These are phyloP conservation scores for Heliconius cydno DNA, from an alignment of 2,888 invertebrate species.

Conservation along the genomic window DNA sequence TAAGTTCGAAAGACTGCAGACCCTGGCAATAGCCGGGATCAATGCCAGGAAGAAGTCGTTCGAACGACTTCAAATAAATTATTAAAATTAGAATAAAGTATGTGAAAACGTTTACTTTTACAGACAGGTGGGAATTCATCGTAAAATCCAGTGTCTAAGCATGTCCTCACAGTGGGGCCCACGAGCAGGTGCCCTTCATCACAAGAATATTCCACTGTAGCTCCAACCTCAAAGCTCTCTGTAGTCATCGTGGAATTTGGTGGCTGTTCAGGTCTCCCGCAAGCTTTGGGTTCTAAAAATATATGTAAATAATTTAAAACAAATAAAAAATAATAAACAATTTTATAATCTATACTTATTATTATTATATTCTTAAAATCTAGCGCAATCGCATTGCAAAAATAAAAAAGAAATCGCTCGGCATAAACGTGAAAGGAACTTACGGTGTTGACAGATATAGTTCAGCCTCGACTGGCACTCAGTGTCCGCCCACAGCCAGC, in stretches of 20 bases:
- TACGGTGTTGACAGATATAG: slow-evolving; percentile 97
- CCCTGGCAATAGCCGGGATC: no score
- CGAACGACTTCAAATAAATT: neutral
- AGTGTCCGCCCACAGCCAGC: slow-evolving; percentile 97
- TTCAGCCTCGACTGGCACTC: slow-evolving; percentile 92
- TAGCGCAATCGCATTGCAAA: slow-evolving; percentile 40
- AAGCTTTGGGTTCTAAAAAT: slow-evolving; percentile 91
- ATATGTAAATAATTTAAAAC: neutral
- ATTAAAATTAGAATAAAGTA: neutral
- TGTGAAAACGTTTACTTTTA: slow-evolving; percentile 87
- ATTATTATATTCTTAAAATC: neutral
- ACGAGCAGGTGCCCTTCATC: slow-evolving; percentile 94
- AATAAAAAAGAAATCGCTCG: slow-evolving; percentile 28
- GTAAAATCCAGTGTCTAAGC: slow-evolving; percentile 95
- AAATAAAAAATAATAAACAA: neutral
- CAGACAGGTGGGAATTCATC: slow-evolving; percentile 97
- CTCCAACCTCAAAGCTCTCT: slow-evolving; percentile 90
- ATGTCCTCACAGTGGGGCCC: slow-evolving; percentile 92
- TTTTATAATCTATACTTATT: neutral
- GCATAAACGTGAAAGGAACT: slow-evolving; percentile 71
- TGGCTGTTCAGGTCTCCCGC: slow-evolving; percentile 95
- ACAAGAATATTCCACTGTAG: slow-evolving; percentile 92
- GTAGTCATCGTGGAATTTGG: slow-evolving; percentile 95
- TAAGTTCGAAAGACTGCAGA: no score
- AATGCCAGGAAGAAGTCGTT: no score